These are phyloP conservation scores for Erebia palarica DNA, from an alignment of 2,888 invertebrate genomes.

Conservation along the genomic window DNA sequence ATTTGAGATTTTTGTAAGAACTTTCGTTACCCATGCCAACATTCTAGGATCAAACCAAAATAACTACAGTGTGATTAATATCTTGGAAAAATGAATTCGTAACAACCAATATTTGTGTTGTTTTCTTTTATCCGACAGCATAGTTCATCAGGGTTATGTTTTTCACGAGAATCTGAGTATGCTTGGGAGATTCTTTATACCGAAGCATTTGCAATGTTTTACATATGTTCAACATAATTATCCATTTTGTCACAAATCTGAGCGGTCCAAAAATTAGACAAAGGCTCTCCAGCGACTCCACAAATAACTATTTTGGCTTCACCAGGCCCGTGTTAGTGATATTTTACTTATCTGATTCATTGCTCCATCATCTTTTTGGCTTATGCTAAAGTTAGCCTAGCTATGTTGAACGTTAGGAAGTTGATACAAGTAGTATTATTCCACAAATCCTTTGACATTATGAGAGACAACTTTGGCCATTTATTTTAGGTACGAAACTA, in stretches of 20 bases:
- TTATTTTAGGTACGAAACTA: not conserved
- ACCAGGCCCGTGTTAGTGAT: not conserved
- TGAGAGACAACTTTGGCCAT: not conserved
- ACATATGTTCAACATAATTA: too few relatives aligned
- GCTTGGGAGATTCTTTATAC: not conserved
- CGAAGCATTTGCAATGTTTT: not conserved
- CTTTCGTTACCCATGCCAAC: constrained; percentile 40
- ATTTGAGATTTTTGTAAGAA: constrained; percentile 30
- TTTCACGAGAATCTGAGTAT: not conserved
- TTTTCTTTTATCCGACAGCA: not conserved
- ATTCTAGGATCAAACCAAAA: constrained; percentile 41
- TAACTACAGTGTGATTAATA: constrained; percentile 39
- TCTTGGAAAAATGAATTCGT: not conserved
- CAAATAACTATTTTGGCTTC: not conserved
- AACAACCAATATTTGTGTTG: not conserved
- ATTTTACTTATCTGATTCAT: not conserved
- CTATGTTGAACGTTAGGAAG: not conserved
- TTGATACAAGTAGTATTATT: constrained; percentile 8
- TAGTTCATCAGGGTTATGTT: too few relatives aligned
- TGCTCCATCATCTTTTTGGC: not conserved
- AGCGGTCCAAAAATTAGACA: not conserved
- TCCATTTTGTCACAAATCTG: not conserved
- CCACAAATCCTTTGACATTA: not conserved
- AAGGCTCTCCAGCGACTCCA: not conserved
- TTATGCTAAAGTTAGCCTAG: not conserved